Conservation (phyloP, 1,140 invertebrate genomes). For the Drosophila ficusphila region DNA sequence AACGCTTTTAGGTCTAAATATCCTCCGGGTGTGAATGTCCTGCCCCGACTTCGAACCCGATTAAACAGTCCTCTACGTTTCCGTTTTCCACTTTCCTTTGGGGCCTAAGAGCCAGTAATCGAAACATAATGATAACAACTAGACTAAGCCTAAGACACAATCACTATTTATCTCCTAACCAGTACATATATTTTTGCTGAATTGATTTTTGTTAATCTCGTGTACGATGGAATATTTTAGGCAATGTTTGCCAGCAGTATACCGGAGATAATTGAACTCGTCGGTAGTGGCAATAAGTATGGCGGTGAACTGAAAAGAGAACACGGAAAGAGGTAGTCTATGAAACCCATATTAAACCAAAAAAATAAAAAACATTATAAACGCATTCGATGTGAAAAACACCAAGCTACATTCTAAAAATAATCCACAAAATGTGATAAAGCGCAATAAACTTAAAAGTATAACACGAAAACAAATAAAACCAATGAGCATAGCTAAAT, state of each 20-base stretch:
- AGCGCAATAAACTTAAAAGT: slow-evolving; percentile 30
- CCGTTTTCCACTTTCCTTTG: slow-evolving; percentile 8
- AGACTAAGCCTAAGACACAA: slow-evolving; percentile 53
- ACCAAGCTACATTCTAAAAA: slow-evolving; percentile 51
- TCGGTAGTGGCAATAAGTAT: slow-evolving; percentile 99
- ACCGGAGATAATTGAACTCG: slow-evolving; percentile 99
- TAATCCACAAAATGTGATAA: slow-evolving; percentile 52
- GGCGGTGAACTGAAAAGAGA: slow-evolving; percentile 98
- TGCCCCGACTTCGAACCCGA: slow-evolving; percentile 36
- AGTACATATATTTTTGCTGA: slow-evolving; percentile 59
- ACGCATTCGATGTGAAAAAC: slow-evolving; percentile 61
- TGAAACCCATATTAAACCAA: slow-evolving; percentile 58
- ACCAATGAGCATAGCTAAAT: slow-evolving; percentile 7
- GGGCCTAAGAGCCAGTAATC: slow-evolving; percentile 4
- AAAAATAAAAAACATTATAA: slow-evolving; percentile 41
- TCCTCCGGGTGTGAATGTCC: slow-evolving; percentile 57
- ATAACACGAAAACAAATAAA: slow-evolving; percentile 52
- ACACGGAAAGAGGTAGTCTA: slow-evolving; percentile 97
- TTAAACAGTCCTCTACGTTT: neutral
- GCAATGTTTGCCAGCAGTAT: slow-evolving; percentile 99
- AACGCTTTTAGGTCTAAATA: slow-evolving; percentile 60
- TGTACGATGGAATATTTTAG: slow-evolving; percentile 87
- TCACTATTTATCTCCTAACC: slow-evolving; percentile 27
- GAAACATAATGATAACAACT: slow-evolving; percentile 35
- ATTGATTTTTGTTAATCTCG: slow-evolving; percentile 61